Conservation (phyloP, 1,140 invertebrate species). For the Drosophila virilis region DNA sequence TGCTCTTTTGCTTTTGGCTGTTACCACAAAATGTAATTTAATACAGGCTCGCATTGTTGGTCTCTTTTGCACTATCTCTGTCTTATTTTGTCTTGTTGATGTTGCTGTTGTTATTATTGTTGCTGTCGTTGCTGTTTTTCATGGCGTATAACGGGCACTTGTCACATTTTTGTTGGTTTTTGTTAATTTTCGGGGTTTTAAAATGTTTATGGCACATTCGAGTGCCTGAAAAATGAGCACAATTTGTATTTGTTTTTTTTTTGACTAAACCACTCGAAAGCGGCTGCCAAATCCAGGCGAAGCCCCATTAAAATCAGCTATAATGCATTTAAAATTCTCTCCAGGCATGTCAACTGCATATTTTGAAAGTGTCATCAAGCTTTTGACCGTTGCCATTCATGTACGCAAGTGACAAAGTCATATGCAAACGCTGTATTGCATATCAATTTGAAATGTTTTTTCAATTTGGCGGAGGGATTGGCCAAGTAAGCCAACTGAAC, state of each 20-base stretch:
- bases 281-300: conserved; percentile 14
- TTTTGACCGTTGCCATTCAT: not conserved
- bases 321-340: not conserved
- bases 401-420: not conserved
- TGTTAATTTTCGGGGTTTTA: conserved; percentile 27
- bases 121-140: not conserved
- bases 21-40: conserved; percentile 32
- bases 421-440: too few species aligned
- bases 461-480: too few species aligned
- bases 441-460: too few species aligned
- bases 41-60: conserved; percentile 1
- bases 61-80: not conserved
- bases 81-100: not conserved
- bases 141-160: conserved; percentile 22
- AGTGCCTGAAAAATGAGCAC: conserved; percentile 23
- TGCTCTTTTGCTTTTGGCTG: conserved; percentile 18
- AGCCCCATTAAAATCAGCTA: conserved; percentile 12
- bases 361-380: not conserved
- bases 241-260: conserved; percentile 12
- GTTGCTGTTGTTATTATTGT: not conserved
- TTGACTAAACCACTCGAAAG: conserved; percentile 10
- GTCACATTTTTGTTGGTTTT: conserved; percentile 27
- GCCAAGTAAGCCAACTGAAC: too few species aligned
- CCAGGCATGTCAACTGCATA: not conserved
- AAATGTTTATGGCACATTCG: conserved; percentile 37